phyloP scores from a whole-genome alignment of 2,888 invertebrate genomes.

The Hoplodrina blanda region DNA sequence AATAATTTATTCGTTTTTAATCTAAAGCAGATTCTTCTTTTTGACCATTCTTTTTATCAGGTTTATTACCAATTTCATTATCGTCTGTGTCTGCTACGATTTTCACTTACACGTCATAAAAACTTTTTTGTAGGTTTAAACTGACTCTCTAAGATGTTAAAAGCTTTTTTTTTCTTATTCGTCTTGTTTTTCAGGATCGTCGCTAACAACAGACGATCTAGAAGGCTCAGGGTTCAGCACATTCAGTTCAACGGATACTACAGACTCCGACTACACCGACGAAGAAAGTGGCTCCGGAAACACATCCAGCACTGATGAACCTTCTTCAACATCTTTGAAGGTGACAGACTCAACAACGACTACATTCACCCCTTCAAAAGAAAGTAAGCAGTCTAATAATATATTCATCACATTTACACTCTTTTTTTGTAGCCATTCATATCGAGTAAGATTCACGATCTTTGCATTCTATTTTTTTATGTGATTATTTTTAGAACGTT shows the following conservation, averaged over 20 bases:
- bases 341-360: constrained; percentile 5
- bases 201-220: constrained; percentile 25
- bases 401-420: background rate
- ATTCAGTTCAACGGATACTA: constrained; percentile 9
- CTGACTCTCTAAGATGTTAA: too few species aligned
- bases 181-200: constrained; percentile 10
- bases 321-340: constrained; percentile 1
- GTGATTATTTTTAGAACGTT: background rate
- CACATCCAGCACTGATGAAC: constrained; percentile 10
- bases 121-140: background rate
- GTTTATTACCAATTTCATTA: background rate
- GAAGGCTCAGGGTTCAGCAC: constrained; percentile 40
- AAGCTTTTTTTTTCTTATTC: background rate
- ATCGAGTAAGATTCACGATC: background rate
- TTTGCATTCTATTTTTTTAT: background rate
- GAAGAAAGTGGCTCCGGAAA: constrained; percentile 29
- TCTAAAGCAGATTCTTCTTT: background rate
- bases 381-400: constrained; percentile 19
- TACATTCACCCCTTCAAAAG: constrained; percentile 7
- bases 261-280: constrained; percentile 27
- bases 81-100: background rate
- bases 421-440: background rate
- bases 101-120: background rate
- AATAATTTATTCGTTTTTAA: background rate
- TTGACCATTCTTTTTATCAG: background rate